Base-by-base conservation (phyloP, 2,888 invertebrate species). In the Amaurobius ferox region DNA sequence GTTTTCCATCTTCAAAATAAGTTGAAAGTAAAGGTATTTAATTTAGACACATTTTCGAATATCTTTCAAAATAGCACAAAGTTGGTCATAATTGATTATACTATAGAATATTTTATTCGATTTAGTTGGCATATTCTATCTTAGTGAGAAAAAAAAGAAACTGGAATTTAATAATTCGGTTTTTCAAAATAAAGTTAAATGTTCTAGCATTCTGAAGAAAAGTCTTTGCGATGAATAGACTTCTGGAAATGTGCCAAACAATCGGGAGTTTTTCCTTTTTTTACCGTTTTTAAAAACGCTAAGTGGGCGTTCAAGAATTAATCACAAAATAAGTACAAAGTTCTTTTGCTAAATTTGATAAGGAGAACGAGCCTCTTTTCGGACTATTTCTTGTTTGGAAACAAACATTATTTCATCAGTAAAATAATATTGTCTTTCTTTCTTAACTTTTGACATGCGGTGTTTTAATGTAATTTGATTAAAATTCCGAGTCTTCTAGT, bases 311-410 rank as follows among this genome's bases (percentile, higher is more conserved):
- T 68, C 40, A 40, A 68, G 68, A 68, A 68, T 68, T 68, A 68
- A 68, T 68, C 68, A 68, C 68, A 68, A 68, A 68, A 68, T 68
- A 68, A 68, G 35, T 40, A 68, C 40, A 68, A 68, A 16, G 26
- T 26, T 40, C 68, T 68, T 68, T 68, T 68, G 68, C 68, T 26
- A 68, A 40, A 68, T 68, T 68, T 68, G 68, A 68, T 68, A 68
- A 68, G 28, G 40, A 68, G 68, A 68, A 39, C 68, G 39, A 28
- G 19, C 32, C 66, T 16, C 40, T 68, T 68, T n/a, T 35, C 16
- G 55, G 55, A 6, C 23, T n/a, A n/a, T 30, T 28, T 40, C 40
- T 40, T 68, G 40, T 68, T 68, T 40, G 26, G 68, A 68, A 68
- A 40, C 68, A 68, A 68, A 68, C 68, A 68, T 68, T 26, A 40